Base-by-base conservation (phyloP, 2,113 vertebrate species). In the Callorhinus ursinus region DNA sequence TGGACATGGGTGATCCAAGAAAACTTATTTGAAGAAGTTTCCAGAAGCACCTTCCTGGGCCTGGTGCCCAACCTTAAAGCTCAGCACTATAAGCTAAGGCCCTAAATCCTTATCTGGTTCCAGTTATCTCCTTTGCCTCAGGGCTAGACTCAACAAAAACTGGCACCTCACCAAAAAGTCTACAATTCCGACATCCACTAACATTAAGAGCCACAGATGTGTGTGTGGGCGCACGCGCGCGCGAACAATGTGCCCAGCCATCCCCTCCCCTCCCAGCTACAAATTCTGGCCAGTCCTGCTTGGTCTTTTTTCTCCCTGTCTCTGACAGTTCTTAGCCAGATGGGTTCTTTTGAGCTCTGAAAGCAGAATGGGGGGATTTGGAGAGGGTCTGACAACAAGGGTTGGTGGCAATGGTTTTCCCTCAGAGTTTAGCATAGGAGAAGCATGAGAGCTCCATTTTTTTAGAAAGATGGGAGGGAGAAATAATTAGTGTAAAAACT, bases 1-100 rank as follows among this genome's bases (percentile, higher is more conserved):
- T 61, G 12, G 21, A 42, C 61, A 33, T 21, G 76, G 31, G 12
- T 55, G 31, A 61, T 59, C 71, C 42, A 92, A 33, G 72, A 67
- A 71, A 49, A 94, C 26, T n/a, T 63, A 82, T 46, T 81, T 84
- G 36, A 81, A 51, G 36, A 93, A 55, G 12, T 88, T 89, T 96
- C 39, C 49, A 51, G 90, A 93, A 93, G 33, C 33, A 67, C 7
- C 4, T 2, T 39, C n/a, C 28, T 61, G 19, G 14, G 21, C 46
- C 83, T 82, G 26, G 49, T 89, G 12, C 67, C 82, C 83, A 82
- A 42, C 11, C 33, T 39, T 55, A 49, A 69, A 92, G 31, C 63
- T 69, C n/a, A 77, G 33, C 36, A 49, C 69, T 49, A 0, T 51
- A 74, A 72, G 14, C 71, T 49, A 42, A 61, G 39, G 18, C 33